These are phyloP conservation scores for Bagarius yarrelli DNA, from an alignment of 2,113 vertebrate genomes.

Conservation along the genomic window DNA sequence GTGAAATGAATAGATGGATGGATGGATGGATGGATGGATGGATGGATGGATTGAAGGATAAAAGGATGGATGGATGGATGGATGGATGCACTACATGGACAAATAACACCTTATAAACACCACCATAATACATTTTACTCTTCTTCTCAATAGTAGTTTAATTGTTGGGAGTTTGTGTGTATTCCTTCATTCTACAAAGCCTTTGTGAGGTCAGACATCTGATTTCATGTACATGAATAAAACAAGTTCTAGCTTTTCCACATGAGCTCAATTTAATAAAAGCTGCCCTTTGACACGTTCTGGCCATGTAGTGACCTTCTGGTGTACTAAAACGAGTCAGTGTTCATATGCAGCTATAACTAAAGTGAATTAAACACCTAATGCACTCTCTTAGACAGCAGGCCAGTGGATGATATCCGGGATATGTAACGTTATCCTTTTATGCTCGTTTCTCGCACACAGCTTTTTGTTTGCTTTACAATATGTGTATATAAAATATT, in stretches of 20 bases:
- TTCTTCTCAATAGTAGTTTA: too few relatives aligned
- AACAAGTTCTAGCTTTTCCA: constrained; percentile 32
- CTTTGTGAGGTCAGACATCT: too few relatives aligned
- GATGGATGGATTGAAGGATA: too few relatives aligned
- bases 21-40: background rate
- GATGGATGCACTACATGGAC: background rate
- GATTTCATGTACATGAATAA: constrained; percentile 19
- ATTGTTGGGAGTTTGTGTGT: too few relatives aligned
- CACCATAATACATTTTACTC: too few relatives aligned
- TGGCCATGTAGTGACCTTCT: constrained; percentile 6
- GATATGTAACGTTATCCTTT: background rate
- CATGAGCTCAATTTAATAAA: constrained; percentile 7
- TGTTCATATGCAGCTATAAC: background rate
- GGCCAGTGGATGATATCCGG: background rate
- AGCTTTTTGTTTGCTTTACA: background rate
- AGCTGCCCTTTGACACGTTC: constrained; percentile 22
- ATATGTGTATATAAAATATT: background rate
- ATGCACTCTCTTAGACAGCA: background rate
- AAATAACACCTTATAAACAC: too few relatives aligned
- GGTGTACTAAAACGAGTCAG: background rate
- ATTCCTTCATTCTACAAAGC: too few relatives aligned
- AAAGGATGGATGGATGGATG: background rate
- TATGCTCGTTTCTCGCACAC: background rate
- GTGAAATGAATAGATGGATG: background rate
- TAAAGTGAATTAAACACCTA: background rate